Percentiles rank a stretch among this genome's conserved stretches.
Conservation (phyloP, 2,113 vertebrate genomes). For the Esox niger region DNA sequence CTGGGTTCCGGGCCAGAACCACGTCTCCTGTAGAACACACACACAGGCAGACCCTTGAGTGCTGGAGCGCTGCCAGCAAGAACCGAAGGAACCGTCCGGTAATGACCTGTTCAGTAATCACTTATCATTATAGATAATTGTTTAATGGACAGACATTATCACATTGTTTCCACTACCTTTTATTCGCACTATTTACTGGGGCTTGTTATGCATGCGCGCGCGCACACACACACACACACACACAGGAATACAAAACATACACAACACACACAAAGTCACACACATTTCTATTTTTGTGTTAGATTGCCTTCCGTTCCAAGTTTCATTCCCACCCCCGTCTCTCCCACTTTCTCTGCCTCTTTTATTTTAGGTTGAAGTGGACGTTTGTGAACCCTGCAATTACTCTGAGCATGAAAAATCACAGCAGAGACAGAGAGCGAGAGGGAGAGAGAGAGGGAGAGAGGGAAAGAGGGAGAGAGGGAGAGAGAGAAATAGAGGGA, state of each 20-base stretch:
- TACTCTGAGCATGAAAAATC: constrained; percentile 72
- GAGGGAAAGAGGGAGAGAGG: constrained; percentile 8
- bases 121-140: constrained; percentile 17
- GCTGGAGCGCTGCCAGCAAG: neutral
- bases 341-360: constrained; percentile 35
- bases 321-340: too few species aligned
- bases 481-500: neutral
- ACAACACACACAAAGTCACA: neutral
- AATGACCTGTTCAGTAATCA: neutral
- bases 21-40: constrained; percentile 79
- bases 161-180: constrained; percentile 61
- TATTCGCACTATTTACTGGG: constrained; percentile 14
- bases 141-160: constrained; percentile 39
- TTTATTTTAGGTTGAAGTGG: constrained; percentile 68
- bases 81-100: neutral
- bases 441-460: neutral
- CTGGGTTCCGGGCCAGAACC: constrained; percentile 85
- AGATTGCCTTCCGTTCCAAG: neutral
- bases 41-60: neutral
- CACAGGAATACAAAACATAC: neutral
- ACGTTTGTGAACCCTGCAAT: constrained; percentile 73
- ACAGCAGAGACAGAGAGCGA: constrained; percentile 47
- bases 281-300: neutral
- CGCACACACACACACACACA: neutral
- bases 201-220: neutral